Conservation (phyloP, 2,888 invertebrate genomes). For the Dendrolimus houi region DNA sequence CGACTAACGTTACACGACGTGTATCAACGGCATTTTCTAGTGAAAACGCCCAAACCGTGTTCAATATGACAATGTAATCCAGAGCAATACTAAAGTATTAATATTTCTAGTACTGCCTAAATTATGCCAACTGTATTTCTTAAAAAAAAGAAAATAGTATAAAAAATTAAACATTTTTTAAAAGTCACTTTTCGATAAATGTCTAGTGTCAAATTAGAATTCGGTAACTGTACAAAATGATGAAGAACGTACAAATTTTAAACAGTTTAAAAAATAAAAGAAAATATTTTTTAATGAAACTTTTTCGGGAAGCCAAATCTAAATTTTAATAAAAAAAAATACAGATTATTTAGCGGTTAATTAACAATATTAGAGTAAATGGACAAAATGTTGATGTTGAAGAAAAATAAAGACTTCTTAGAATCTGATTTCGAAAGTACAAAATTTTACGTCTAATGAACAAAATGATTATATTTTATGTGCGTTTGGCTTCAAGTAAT, state of each 20-base stretch:
- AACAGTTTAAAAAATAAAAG: conserved; percentile 59
- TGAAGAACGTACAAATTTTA: conserved; percentile 72
- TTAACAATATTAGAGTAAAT: conserved; percentile 46
- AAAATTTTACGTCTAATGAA: conserved; percentile 68
- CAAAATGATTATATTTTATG: conserved; percentile 61
- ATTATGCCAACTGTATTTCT: conserved; percentile 70
- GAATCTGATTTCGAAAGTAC: conserved; percentile 75
- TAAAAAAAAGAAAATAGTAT: conserved; percentile 34
- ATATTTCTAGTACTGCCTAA: conserved; percentile 75
- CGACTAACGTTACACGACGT: conserved; percentile 27
- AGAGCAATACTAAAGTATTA: conserved; percentile 76
- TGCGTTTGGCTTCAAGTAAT: conserved; percentile 68
- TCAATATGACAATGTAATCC: conserved; percentile 73
- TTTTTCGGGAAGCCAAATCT: conserved; percentile 75
- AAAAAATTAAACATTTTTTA: conserved; percentile 43
- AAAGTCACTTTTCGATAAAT: conserved; percentile 66
- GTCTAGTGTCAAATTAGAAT: conserved; percentile 74
- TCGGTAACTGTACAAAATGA: conserved; percentile 71
- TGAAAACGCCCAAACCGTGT: conserved; percentile 56
- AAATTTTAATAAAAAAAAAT: conserved; percentile 56
- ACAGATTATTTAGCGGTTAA: conserved; percentile 72
- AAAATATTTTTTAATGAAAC: conserved; percentile 74
- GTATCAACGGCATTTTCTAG: conserved; percentile 36
- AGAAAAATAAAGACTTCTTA: conserved; percentile 70
- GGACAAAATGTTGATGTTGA: conserved; percentile 64